Evolutionary conservation across 1,140 invertebrate species (phyloP).

Genomic region (Magallana angulata): DNA sequence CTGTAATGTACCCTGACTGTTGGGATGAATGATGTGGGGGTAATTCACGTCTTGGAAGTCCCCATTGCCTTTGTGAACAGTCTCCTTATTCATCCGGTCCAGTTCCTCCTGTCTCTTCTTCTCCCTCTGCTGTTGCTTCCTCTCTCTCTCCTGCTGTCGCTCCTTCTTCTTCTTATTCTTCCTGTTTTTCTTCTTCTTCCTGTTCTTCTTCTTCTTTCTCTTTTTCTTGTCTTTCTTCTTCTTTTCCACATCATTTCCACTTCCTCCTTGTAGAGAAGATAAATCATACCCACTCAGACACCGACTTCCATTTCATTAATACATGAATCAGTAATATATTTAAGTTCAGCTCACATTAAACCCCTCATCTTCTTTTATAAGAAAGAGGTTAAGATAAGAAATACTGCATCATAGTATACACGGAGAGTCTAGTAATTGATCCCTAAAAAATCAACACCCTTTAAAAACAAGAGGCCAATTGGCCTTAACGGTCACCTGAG

Average conservation of each 20-base stretch:
- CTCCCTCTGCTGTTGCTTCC: conserved; percentile 21
- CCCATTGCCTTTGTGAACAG: background rate
- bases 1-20: background rate
- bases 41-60: background rate
- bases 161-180: conserved; percentile 38
- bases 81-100: conserved; percentile 10
- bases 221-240: conserved; percentile 31
- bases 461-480: too few species aligned
- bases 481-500: too few species aligned
- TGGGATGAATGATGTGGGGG: background rate
- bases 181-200: conserved; percentile 11
- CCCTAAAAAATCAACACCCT: too few species aligned
- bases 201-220: conserved; percentile 34
- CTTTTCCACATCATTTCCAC: conserved; percentile 29
- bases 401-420: too few species aligned
- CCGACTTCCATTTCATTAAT: background rate
- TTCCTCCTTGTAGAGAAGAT: conserved; percentile 35
- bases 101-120: background rate
- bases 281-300: conserved; percentile 10
- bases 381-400: too few species aligned
- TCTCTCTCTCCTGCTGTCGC: conserved; percentile 30
- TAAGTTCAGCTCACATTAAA: too few species aligned
- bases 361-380: too few species aligned
- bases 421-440: too few species aligned
- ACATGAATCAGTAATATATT: too few species aligned